Base-by-base conservation (phyloP, 2,888 invertebrate species). In the Epinotia brunnichana region DNA sequence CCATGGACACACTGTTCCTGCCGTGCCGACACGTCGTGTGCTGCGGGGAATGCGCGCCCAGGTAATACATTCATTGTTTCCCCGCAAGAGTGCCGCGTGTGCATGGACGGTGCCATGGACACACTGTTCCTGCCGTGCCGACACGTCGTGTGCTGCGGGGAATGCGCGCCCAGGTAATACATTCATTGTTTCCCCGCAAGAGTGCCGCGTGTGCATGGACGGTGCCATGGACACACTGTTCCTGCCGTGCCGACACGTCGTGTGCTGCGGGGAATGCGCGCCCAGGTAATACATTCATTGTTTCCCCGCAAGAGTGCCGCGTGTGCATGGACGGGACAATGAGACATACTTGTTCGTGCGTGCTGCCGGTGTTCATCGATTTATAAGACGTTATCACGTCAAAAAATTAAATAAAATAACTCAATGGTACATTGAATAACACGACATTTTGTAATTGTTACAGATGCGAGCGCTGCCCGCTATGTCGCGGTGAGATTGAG, bases 141-240 rank as follows among this genome's bases (percentile, higher is more conserved):
- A n/a, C 98, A 98, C 88, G 96, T 97, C 67, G 95, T 97, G 64
- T 97, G 97, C 81, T 98, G 98, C 90, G 90, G 93, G 53, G 92
- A 94, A 24, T 98, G 98, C 85, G 97, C 97, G 2, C 94, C 94
- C 2, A 93, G 95, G 94, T 95, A 79, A 9, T 44, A 29, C 39
- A 44, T 29, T n/a, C n/a, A n/a, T n/a, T n/a, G n/a, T n/a, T n/a
- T n/a, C n/a, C n/a, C n/a, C n/a, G n/a, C n/a, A n/a, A n/a, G n/a
- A n/a, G 61, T 98, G 98, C 86, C 95, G 96, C 83, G 97, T 97
- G 79, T 98, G 98, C 86, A 97, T 97, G 97, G 97, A 98, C 91
- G 94, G 94, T 67, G 95, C 95, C 74, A 96, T 98, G 84, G 96
- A 97, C 90, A 96, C 97, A 48, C 96, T 96, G 79, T 96, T 98